Base-by-base conservation (phyloP, 2,797 vertebrate species). In the Ibycter americanus region DNA sequence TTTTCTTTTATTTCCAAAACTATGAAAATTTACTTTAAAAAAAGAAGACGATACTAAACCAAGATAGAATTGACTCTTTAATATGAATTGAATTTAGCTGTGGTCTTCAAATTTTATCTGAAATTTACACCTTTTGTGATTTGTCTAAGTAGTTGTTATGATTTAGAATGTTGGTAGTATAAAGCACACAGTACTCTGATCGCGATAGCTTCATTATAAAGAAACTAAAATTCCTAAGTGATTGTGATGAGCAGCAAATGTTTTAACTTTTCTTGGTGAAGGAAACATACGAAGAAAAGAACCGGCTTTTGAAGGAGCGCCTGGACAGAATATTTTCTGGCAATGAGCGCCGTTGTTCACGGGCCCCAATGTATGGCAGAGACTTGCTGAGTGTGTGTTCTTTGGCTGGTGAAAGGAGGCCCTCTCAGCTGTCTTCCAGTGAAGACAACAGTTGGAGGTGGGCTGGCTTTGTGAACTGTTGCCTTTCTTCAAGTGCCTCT, bases 271-370 rank as follows among this genome's bases (percentile, higher is more conserved):
- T 83, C 51, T 90, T 87, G 86, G 40, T 76, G n/a, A 97, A 99
- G 99, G 99, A 99, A 92, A 98, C 98, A 0, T 98, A 96, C 0
- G 98, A 98, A 93, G 99, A 99, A 93, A 99, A 99, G 97, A 98
- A 91, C 66, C 98, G 98, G 27, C 98, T 99, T 76, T 67, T 98
- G 59, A 99, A 98, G 95, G 99, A 99, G 92, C 99, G 99, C 4
- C 98, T 99, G 92, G 98, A 98, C 85, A 98, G 99, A 34, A 98
- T 99, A 44, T 99, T 99, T 72, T 68, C 81, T 2, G 98, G 98
- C 56, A 99, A 99, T 1, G 99, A 99, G 82, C 98, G 98, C 2
- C 99, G 99, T 49, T 99, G 99, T 66, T 97, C 97, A 4, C 98
- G 98, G 46, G 97, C 98, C 3, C 99, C 99, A 0, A 1, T 99